A percentile compares a stretch with the other conserved stretches of the same genome.
Evolutionary conservation across 2,797 vertebrate species (phyloP).

Genomic region (Clarias platycephalus): DNA sequence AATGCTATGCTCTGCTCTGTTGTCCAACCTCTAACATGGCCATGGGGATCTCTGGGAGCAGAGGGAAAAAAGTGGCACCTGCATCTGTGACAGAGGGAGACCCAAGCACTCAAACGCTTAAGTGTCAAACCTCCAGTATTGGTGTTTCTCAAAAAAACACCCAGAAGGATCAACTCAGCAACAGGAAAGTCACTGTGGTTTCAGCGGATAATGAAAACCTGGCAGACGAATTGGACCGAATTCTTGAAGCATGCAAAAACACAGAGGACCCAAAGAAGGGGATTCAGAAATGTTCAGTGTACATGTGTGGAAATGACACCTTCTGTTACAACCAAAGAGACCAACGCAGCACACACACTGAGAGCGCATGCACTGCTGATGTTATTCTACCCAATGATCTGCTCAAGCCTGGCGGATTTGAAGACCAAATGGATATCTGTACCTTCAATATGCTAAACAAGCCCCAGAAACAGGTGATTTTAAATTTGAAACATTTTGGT

Average conservation of each 20-base stretch:
- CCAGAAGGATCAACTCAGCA: conserved; percentile 60
- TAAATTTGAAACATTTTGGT: not conserved
- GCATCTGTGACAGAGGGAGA: conserved; percentile 57
- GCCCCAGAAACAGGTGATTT: conserved; percentile 1
- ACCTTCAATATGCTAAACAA: not conserved
- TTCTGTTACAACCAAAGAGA: conserved; percentile 3
- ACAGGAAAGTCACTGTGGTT: conserved; percentile 62
- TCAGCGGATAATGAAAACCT: conserved; percentile 65
- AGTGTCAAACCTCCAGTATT: conserved; percentile 31
- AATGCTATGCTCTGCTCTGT: not conserved
- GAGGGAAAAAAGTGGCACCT: conserved; percentile 73
- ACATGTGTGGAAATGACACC: not conserved
- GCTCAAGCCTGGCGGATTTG: not conserved
- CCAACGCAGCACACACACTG: not conserved
- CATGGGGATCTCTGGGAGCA: conserved; percentile 74
- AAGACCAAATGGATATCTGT: conserved; percentile 37
- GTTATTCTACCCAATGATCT: not conserved
- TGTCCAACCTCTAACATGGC: not conserved
- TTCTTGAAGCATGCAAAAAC: conserved; percentile 52
- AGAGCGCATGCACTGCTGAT: not conserved
- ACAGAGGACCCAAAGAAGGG: not conserved
- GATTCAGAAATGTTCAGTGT: not conserved
- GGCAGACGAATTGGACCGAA: conserved; percentile 57
- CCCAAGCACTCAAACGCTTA: not conserved
- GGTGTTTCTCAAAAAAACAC: conserved; percentile 52